A percentile compares a stretch with the other conserved stretches of the same genome.
Conservation (phyloP, 2,797 vertebrate genomes). For the Manis javanica region DNA sequence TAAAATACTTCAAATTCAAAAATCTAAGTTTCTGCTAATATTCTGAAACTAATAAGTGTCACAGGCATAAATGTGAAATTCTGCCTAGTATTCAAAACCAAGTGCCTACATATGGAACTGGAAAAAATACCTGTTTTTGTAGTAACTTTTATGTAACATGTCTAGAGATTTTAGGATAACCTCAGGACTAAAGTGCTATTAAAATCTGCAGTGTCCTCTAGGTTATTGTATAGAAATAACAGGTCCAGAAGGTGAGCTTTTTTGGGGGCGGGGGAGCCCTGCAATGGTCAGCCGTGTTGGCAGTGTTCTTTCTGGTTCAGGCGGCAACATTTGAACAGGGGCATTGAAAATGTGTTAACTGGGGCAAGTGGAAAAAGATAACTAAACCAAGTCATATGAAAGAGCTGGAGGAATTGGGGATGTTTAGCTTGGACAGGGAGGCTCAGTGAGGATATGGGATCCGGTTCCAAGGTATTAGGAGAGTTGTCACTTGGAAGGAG, state of each 20-base stretch:
- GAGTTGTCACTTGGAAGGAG: slow-evolving; percentile 40
- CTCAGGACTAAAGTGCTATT: not conserved
- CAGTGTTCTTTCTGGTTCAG: not conserved
- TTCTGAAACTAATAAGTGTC: slow-evolving; percentile 2
- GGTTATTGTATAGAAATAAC: not conserved
- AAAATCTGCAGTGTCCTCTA: not conserved
- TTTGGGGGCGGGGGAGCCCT: not conserved
- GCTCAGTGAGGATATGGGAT: not conserved
- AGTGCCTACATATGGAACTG: not conserved
- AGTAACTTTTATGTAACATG: not conserved
- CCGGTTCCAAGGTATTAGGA: slow-evolving; percentile 61
- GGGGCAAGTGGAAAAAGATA: not conserved
- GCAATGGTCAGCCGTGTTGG: not conserved
- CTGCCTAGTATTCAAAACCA: not conserved
- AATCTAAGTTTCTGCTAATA: not conserved
- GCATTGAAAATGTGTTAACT: not conserved
- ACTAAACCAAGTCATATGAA: slow-evolving; percentile 35
- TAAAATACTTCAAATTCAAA: slow-evolving; percentile 21
- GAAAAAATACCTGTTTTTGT: not conserved
- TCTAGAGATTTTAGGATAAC: slow-evolving; percentile 7
- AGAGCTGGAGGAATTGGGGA: not conserved
- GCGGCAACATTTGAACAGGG: slow-evolving; percentile 39
- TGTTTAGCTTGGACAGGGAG: slow-evolving; percentile 26
- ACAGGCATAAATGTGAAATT: not conserved
- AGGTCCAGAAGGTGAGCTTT: not conserved